phyloP scores from a whole-genome alignment of 2,113 vertebrate species.

The Ailuropoda melanoleuca region DNA sequence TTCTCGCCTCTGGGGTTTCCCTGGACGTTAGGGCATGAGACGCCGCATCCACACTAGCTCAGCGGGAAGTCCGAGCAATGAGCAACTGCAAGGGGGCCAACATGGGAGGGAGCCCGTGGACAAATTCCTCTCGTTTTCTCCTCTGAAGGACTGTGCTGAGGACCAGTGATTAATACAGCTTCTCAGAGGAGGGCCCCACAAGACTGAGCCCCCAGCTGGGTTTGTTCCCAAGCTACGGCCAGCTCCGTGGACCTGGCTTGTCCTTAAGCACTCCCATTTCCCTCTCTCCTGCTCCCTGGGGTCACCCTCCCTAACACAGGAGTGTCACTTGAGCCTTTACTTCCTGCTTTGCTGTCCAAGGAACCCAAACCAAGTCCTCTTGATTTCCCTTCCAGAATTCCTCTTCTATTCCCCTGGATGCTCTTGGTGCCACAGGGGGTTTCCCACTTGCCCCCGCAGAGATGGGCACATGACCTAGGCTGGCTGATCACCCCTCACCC shows the following conservation, averaged over 20 bases:
- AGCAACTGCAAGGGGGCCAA: rapidly evolving
- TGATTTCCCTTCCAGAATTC: not conserved
- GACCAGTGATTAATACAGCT: not conserved
- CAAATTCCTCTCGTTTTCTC: not conserved
- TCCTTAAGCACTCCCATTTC: not conserved
- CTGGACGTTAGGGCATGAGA: not conserved
- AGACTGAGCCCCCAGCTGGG: not conserved
- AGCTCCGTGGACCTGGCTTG: not conserved
- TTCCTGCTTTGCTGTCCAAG: not conserved
- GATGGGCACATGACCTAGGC: not conserved
- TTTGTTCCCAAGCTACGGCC: not conserved
- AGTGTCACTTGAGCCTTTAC: not conserved
- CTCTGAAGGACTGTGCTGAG: not conserved
- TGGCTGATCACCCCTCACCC: no score
- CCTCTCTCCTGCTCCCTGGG: not conserved
- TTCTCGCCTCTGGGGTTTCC: not conserved
- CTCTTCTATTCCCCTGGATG: no score
- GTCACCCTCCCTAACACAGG: not conserved
- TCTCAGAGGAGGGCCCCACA: not conserved
- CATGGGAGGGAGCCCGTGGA: rapidly evolving
- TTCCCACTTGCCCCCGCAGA: not conserved
- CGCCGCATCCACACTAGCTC: rapidly evolving
- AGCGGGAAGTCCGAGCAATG: not conserved
- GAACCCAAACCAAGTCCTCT: not conserved
- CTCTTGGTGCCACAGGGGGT: not conserved